Percentiles rank a stretch among this genome's conserved stretches.
These are phyloP conservation scores for Eledona agricola DNA, from an alignment of 2,888 invertebrate genomes.

Conservation along the genomic window DNA sequence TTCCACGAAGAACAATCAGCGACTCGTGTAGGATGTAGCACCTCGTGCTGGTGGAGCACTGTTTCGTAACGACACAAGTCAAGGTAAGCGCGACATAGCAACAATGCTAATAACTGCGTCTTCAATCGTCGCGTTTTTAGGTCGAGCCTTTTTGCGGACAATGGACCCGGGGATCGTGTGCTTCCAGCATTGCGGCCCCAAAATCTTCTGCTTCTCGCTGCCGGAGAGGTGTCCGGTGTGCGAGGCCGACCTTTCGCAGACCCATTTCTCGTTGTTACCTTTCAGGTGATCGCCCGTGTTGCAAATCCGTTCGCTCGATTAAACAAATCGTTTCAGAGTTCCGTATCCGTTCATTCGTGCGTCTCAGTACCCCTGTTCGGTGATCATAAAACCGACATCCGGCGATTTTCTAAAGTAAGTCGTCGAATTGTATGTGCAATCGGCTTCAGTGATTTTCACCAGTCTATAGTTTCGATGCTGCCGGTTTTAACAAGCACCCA, in stretches of 20 bases:
- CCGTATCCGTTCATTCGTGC: conserved; percentile 90
- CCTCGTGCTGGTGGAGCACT: too few species aligned
- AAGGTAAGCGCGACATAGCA: too few species aligned
- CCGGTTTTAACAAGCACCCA: conserved; percentile 1
- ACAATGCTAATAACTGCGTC: too few species aligned
- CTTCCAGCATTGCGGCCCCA: conserved; percentile 87
- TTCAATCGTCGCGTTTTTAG: too few species aligned
- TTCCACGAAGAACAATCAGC: too few species aligned
- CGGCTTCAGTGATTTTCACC: too few species aligned
- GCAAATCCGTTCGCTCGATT: conserved; percentile 24
- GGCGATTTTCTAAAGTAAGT: conserved; percentile 89
- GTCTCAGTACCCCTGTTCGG: conserved; percentile 79
- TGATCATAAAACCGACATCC: conserved; percentile 86
- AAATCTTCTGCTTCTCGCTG: conserved; percentile 83
- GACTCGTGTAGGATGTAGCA: too few species aligned
- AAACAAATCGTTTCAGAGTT: conserved; percentile 66
- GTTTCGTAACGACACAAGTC: too few species aligned
- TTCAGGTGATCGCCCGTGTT: too few species aligned
- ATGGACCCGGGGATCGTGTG: conserved; percentile 87
- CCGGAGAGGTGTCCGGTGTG: conserved; percentile 84
- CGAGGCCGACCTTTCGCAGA: conserved; percentile 67
- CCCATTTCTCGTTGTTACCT: conserved; percentile 73
- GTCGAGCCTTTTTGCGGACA: too few species aligned
- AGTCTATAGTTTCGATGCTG: too few species aligned
- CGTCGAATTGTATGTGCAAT: conserved; percentile 14